These are phyloP conservation scores for Apomyelois bistriatella DNA, from an alignment of 2,888 invertebrate species.

Conservation along the genomic window DNA sequence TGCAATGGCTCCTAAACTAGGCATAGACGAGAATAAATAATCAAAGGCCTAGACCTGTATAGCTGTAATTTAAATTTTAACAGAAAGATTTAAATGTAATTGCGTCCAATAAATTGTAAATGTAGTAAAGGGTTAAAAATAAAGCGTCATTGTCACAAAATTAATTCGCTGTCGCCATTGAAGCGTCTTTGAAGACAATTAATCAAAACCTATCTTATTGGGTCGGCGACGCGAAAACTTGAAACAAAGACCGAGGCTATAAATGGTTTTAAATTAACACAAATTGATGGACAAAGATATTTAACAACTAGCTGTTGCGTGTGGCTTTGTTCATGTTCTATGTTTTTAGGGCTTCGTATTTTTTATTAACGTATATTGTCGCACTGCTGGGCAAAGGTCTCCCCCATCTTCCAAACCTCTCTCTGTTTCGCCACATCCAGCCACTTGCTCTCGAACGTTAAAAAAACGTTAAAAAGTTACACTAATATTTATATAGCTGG, in stretches of 20 bases:
- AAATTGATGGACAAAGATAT: not conserved
- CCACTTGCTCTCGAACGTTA: too few species aligned
- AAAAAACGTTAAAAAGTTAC: too few species aligned
- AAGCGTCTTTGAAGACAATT: not conserved
- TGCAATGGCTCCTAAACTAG: too few species aligned
- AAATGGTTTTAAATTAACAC: slow-evolving; percentile 4
- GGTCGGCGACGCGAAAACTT: not conserved
- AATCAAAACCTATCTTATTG: not conserved
- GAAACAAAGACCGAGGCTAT: not conserved
- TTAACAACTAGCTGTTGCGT: not conserved
- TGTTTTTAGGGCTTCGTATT: not conserved
- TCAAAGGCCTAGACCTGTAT: too few species aligned
- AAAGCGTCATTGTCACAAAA: not conserved
- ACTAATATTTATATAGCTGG: too few species aligned
- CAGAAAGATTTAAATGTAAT: too few species aligned
- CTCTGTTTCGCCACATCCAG: too few species aligned
- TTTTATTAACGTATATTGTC: not conserved
- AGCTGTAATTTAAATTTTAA: too few species aligned
- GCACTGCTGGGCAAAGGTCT: too few species aligned
- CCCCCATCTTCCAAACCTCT: too few species aligned
- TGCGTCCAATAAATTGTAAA: not conserved
- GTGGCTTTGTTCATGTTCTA: not conserved
- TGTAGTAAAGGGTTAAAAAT: not conserved
- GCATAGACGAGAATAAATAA: too few species aligned
- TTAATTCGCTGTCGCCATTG: not conserved